Conservation (phyloP, 1,140 invertebrate species). For the Drosophila arawakana region DNA sequence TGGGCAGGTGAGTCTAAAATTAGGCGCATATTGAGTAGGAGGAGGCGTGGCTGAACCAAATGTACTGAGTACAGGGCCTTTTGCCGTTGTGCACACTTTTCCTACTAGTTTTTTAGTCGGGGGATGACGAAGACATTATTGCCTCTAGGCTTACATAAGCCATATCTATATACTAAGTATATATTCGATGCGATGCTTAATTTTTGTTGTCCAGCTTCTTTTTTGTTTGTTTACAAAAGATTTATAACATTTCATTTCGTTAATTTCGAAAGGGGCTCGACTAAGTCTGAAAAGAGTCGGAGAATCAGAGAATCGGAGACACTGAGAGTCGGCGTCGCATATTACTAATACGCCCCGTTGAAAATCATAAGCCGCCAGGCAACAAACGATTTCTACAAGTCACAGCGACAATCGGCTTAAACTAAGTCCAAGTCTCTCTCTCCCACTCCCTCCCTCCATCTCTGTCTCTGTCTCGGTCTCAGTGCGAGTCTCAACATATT, state of each 20-base stretch:
- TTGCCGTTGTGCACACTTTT: too few species aligned
- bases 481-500: slow-evolving; percentile 26
- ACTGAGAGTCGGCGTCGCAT: slow-evolving; percentile 37
- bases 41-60: too few species aligned
- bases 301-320: slow-evolving; percentile 27
- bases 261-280: slow-evolving; percentile 56
- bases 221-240: slow-evolving; percentile 59
- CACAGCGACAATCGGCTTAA: slow-evolving; percentile 80
- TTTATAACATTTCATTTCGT: slow-evolving; percentile 73
- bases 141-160: slow-evolving; percentile 46
- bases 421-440: slow-evolving; percentile 25
- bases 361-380: slow-evolving; percentile 74
- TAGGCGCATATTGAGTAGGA: too few species aligned
- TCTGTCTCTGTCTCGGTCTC: not conserved
- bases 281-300: slow-evolving; percentile 9
- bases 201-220: slow-evolving; percentile 11
- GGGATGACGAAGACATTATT: slow-evolving; percentile 25
- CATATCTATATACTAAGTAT: slow-evolving; percentile 12
- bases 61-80: too few species aligned
- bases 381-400: slow-evolving; percentile 76
- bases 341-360: slow-evolving; percentile 80
- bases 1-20: too few species aligned
- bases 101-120: not conserved
- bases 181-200: slow-evolving; percentile 15
- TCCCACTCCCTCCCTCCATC: not conserved